phyloP scores from a whole-genome alignment of 2,888 invertebrate species.

The Orchesellides sinensis region DNA sequence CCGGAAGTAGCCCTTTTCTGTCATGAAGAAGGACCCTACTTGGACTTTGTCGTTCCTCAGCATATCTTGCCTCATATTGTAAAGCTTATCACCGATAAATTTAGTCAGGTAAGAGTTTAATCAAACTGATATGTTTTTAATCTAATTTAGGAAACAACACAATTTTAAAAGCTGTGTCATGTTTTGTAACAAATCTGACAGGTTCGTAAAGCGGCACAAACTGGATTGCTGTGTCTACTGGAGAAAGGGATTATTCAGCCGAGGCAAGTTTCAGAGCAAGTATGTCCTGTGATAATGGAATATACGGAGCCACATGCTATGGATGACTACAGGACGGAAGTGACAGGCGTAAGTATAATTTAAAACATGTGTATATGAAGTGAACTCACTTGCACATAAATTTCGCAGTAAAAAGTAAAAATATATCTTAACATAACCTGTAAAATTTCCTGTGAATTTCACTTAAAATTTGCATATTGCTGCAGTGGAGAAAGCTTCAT shows the following conservation, averaged over 20 bases:
- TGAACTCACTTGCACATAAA: slow-evolving; percentile 15
- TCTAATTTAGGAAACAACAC: neutral
- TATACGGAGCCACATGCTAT: slow-evolving; percentile 79
- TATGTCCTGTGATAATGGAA: slow-evolving; percentile 82
- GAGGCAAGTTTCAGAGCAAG: slow-evolving; percentile 81
- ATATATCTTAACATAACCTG: neutral
- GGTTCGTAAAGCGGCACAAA: slow-evolving; percentile 83
- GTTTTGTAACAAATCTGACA: slow-evolving; percentile 75
- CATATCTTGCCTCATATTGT: slow-evolving; percentile 83
- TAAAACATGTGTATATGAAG: neutral
- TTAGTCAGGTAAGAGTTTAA: slow-evolving; percentile 82
- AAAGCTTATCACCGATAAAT: slow-evolving; percentile 81
- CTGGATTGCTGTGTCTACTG: slow-evolving; percentile 81
- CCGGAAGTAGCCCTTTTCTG: slow-evolving; percentile 83
- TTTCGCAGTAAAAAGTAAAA: neutral
- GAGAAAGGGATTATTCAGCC: slow-evolving; percentile 82
- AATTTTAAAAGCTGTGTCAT: too few species aligned
- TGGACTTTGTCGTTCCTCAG: slow-evolving; percentile 80
- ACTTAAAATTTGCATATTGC: neutral
- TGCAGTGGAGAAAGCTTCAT: neutral
- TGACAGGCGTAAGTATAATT: slow-evolving; percentile 80
- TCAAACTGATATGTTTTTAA: neutral
- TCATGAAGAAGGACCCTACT: slow-evolving; percentile 79
- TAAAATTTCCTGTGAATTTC: neutral
- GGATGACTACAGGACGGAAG: slow-evolving; percentile 80